These are phyloP conservation scores for Habroteleia sp. DNA, from an alignment of 2,888 invertebrate species.

Conservation along the genomic window DNA sequence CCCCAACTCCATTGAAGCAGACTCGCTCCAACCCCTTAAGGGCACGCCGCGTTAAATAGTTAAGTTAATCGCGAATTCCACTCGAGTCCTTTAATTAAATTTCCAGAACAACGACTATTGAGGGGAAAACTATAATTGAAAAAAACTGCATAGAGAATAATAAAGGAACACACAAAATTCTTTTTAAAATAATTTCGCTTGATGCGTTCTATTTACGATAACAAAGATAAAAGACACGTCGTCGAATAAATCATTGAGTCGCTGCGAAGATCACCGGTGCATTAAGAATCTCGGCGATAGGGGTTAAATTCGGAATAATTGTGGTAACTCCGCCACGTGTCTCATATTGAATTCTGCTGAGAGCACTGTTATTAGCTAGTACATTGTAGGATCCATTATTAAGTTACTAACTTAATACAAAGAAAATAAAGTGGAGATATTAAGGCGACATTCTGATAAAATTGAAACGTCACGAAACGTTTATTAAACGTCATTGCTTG, in stretches of 20 bases:
- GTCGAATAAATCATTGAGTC: conserved; percentile 14
- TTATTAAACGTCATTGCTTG: conserved; percentile 23
- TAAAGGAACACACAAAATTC: no score
- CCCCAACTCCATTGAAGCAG: no score
- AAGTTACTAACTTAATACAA: conserved; percentile 35
- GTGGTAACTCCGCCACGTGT: conserved; percentile 38
- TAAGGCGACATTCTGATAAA: conserved; percentile 8
- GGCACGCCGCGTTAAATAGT: no score
- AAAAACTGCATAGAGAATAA: no score
- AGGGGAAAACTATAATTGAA: no score
- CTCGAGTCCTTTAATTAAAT: no score
- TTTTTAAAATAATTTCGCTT: no score
- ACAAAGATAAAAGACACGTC: not conserved
- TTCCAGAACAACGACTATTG: no score
- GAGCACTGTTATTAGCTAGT: conserved; percentile 37
- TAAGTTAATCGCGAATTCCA: no score
- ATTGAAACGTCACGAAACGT: conserved; percentile 20
- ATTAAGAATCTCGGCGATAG: conserved; percentile 20
- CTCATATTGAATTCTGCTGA: conserved; percentile 39
- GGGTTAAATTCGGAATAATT: conserved; percentile 43
- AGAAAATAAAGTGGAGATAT: conserved; percentile 34
- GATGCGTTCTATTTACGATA: no score
- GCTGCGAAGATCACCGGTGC: conserved; percentile 17
- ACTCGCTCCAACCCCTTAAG: no score
- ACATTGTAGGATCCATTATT: conserved; percentile 47